Base-by-base conservation (phyloP, 2,888 invertebrate species). In the Pristionchus exspectatus region DNA sequence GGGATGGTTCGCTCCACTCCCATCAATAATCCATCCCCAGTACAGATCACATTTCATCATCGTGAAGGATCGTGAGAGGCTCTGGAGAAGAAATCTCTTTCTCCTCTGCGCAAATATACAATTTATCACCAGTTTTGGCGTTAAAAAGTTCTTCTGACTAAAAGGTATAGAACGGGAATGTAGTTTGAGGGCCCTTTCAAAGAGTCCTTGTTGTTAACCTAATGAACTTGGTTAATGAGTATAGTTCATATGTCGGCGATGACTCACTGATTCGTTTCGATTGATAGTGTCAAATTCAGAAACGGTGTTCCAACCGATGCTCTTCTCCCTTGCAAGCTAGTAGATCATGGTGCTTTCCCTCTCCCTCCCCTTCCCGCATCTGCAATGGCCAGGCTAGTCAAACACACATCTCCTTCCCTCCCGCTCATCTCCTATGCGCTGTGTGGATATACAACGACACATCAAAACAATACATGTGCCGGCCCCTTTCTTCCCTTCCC, bases 1-100 rank as follows among this genome's bases (percentile, higher is more conserved):
- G n/a, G 81, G 81, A 81, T 81, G 81, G 81, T 50, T 54, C 81
- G 27, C 81, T 74, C 74, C 69, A 38, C 50, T 54, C 81, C 81
- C 81, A 81, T 81, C 81, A 81, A 81, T 81, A 81, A 81, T 81
- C 81, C 81, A 81, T 81, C 81, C 74, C 81, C 81, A 81, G 50
- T 81, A 2, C 50, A 81, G 81, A 81, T 81, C 81, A 27, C 81
- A 81, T 81, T 81, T 81, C 81, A 50, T 81, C 81, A 27, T 24
- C n/a, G 2, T 0, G 74, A 54, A 81, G 81, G 81, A 81, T 81
- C 81, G 81, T 81, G 81, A 81, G 81, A 81, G 77, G 50, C n/a
- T n/a, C n/a, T n/a, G n/a, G n/a, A 33, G 74, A 33, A 50, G 44
- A 50, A 50, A 50, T 3, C 44, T 50, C 44, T 50, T 9, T 50